A percentile compares a stretch with the other conserved stretches of the same genome.
Conservation (phyloP, 2,888 invertebrate species). For the Tuberolachnus salignus region DNA sequence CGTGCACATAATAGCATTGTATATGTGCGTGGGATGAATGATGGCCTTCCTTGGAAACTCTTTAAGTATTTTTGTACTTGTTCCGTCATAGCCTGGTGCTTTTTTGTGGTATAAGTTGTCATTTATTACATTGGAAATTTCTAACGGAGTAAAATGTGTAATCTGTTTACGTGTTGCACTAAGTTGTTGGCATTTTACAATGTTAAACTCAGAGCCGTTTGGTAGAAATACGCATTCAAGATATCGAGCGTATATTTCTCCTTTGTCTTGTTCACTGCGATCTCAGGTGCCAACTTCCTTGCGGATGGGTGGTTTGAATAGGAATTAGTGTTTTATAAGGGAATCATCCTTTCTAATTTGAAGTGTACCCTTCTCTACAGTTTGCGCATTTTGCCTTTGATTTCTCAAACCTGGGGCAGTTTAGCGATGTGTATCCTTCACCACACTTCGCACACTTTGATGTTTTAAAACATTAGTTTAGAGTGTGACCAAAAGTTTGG, state of each 20-base stretch:
- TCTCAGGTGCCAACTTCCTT: too few relatives aligned
- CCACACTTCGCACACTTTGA: neutral
- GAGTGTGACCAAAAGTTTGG: neutral
- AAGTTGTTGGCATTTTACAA: too few relatives aligned
- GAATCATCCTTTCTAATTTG: neutral
- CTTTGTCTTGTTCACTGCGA: too few relatives aligned
- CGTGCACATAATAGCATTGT: neutral
- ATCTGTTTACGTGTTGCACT: too few relatives aligned
- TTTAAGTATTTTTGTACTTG: slow-evolving; percentile 2
- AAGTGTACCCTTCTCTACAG: neutral
- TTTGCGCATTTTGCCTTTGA: neutral
- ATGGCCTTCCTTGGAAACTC: neutral
- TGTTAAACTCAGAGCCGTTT: too few relatives aligned
- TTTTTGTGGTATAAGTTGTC: neutral
- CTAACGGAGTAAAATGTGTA: too few relatives aligned
- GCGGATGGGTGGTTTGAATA: too few relatives aligned
- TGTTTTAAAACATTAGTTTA: neutral
- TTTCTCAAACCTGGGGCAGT: neutral
- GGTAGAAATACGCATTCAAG: too few relatives aligned
- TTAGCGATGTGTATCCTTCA: neutral
- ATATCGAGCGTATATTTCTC: too few relatives aligned
- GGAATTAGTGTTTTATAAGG: neutral
- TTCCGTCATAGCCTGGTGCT: neutral
- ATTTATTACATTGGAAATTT: neutral
- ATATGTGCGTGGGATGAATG: neutral